Conservation (phyloP, 2,888 invertebrate species). For the Conomelus anceps region DNA sequence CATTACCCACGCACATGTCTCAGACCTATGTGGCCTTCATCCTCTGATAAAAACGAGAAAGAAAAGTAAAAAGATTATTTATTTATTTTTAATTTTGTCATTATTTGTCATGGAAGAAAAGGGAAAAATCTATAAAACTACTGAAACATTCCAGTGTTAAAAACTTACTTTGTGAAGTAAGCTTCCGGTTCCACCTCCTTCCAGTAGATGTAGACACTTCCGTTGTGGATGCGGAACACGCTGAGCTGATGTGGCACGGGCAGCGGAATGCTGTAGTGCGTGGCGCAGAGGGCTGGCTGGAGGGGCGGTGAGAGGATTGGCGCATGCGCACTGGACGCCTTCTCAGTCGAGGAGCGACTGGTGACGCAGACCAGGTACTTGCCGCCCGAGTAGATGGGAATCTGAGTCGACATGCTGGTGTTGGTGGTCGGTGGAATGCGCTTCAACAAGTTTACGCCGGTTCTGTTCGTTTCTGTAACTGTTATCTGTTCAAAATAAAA, state of each 20-base stretch:
- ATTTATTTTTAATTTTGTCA: too few relatives aligned
- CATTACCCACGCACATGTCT: too few relatives aligned
- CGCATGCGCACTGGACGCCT: not conserved
- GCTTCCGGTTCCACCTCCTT: constrained; percentile 45
- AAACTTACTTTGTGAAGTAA: constrained; percentile 31
- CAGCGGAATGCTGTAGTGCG: constrained; percentile 51
- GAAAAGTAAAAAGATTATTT: too few relatives aligned
- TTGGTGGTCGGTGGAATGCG: constrained; percentile 45
- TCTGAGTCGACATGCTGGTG: constrained; percentile 38
- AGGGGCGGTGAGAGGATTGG: not conserved
- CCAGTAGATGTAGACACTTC: constrained; percentile 62
- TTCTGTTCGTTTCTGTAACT: constrained; percentile 46
- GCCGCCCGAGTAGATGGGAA: constrained; percentile 45
- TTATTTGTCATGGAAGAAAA: too few relatives aligned
- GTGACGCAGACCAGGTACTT: constrained; percentile 49
- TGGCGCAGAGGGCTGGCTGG: constrained; percentile 40
- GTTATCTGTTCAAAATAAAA: constrained; percentile 42
- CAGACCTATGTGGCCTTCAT: too few relatives aligned
- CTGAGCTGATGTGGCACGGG: constrained; percentile 57
- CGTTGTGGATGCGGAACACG: constrained; percentile 53
- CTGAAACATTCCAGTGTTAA: not conserved
- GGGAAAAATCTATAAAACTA: too few relatives aligned
- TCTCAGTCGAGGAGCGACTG: constrained; percentile 40
- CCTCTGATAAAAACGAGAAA: too few relatives aligned
- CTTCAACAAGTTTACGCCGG: constrained; percentile 43